These are phyloP conservation scores for Gallinago stenura DNA, from an alignment of 2,797 vertebrate species.

Conservation along the genomic window DNA sequence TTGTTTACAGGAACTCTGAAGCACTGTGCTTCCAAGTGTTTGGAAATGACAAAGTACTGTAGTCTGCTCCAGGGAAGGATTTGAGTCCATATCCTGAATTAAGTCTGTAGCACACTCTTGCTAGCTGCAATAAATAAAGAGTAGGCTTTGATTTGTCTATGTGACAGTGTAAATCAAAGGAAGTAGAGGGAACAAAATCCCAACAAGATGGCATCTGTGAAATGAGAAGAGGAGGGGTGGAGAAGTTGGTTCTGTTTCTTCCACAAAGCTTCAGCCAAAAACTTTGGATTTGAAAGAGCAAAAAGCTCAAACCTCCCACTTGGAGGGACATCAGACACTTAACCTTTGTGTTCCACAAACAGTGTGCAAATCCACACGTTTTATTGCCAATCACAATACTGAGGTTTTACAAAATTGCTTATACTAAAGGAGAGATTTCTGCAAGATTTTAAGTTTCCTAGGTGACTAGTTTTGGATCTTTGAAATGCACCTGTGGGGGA, in stretches of 20 bases:
- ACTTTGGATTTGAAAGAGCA: background rate
- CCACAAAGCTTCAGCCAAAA: background rate
- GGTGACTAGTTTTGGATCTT: background rate
- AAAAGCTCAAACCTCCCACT: background rate
- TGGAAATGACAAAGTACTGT: conserved; percentile 48
- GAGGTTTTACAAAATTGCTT: background rate
- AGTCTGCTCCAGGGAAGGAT: conserved; percentile 29
- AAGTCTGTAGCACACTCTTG: conserved; percentile 16
- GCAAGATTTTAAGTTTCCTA: background rate
- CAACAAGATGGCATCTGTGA: background rate
- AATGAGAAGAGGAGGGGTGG: background rate
- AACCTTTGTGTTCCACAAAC: background rate
- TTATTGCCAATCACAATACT: background rate
- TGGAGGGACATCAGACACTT: background rate
- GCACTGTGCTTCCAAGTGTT: conserved; percentile 28
- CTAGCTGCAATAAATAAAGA: conserved; percentile 57
- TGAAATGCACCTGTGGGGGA: background rate
- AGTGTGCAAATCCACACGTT: background rate
- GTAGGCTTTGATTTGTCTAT: conserved; percentile 49
- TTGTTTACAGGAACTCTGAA: conserved; percentile 55
- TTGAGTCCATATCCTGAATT: conserved; percentile 60
- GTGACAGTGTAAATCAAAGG: conserved; percentile 42
- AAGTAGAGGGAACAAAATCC: conserved; percentile 5
- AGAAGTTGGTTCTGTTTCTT: background rate
- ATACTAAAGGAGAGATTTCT: background rate